Percentiles rank a stretch among this genome's conserved stretches.
These are phyloP conservation scores for Nymphalis urticae DNA, from an alignment of 2,888 invertebrate species.

Conservation along the genomic window DNA sequence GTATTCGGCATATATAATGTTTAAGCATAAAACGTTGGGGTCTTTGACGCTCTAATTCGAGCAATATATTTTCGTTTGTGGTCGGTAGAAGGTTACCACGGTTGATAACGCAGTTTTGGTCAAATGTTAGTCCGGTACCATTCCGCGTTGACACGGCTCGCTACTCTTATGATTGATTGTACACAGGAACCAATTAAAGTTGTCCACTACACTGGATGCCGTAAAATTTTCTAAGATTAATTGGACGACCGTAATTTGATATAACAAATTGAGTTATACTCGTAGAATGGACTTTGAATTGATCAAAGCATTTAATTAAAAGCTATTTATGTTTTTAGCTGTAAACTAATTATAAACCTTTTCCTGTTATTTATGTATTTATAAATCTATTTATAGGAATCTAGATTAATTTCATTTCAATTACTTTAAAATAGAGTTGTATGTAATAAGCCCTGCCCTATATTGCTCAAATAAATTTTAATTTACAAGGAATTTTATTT, in stretches of 20 bases:
- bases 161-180: constrained; percentile 69
- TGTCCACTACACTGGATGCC: constrained; percentile 66
- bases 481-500: too few species aligned
- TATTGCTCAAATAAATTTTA: too few species aligned
- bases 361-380: background rate
- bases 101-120: constrained; percentile 26
- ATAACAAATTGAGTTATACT: constrained; percentile 41
- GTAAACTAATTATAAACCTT: too few species aligned
- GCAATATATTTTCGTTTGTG: constrained; percentile 30
- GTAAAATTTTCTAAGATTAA: constrained; percentile 62
- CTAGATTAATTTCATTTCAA: too few species aligned
- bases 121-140: constrained; percentile 21
- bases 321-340: background rate
- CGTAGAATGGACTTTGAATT: constrained; percentile 13
- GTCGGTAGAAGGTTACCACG: constrained; percentile 20
- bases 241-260: constrained; percentile 42
- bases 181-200: constrained; percentile 72
- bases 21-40: too few species aligned
- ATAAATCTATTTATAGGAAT: background rate
- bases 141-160: constrained; percentile 50
- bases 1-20: too few species aligned
- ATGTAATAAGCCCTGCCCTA: too few species aligned
- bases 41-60: constrained; percentile 19
- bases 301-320: constrained; percentile 10
- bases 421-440: too few species aligned